Conservation (phyloP, 2,888 invertebrate species). For the Heliconius erato region DNA sequence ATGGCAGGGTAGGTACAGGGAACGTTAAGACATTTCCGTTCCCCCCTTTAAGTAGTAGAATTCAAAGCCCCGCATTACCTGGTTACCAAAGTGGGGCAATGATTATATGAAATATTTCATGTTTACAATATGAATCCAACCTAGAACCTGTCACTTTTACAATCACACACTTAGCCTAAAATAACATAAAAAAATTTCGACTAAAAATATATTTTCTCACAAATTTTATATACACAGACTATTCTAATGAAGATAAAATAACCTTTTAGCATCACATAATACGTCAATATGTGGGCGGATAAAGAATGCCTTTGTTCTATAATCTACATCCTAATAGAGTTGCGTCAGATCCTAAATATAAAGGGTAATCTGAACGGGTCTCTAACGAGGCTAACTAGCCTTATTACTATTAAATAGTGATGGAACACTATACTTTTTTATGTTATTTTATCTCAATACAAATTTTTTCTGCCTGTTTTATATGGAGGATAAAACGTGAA, state of each 20-base stretch:
- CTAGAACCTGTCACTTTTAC: too few relatives aligned
- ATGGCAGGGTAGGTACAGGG: too few relatives aligned
- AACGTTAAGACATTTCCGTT: too few relatives aligned
- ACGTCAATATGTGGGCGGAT: constrained; percentile 27
- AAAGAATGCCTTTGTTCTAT: constrained; percentile 30
- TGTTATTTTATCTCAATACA: background rate
- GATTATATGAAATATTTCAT: too few relatives aligned
- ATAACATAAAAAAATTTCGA: background rate
- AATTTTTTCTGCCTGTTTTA: too few relatives aligned
- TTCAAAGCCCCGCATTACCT: too few relatives aligned
- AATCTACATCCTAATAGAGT: constrained; percentile 16
- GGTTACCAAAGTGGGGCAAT: too few relatives aligned
- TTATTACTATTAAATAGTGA: background rate
- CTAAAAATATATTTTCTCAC: background rate
- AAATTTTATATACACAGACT: too few relatives aligned
- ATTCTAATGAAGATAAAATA: constrained; percentile 19
- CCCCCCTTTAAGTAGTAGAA: too few relatives aligned
- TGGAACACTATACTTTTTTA: background rate
- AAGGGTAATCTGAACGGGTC: constrained; percentile 3
- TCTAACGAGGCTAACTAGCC: background rate
- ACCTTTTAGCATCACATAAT: constrained; percentile 21
- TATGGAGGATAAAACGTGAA: too few relatives aligned
- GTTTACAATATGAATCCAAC: too few relatives aligned
- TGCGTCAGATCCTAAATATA: constrained; percentile 9
- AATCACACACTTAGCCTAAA: background rate